Percentiles rank a stretch among this genome's conserved stretches.
Conservation (phyloP, 2,888 invertebrate species). For the Epirrhoe tristata region DNA sequence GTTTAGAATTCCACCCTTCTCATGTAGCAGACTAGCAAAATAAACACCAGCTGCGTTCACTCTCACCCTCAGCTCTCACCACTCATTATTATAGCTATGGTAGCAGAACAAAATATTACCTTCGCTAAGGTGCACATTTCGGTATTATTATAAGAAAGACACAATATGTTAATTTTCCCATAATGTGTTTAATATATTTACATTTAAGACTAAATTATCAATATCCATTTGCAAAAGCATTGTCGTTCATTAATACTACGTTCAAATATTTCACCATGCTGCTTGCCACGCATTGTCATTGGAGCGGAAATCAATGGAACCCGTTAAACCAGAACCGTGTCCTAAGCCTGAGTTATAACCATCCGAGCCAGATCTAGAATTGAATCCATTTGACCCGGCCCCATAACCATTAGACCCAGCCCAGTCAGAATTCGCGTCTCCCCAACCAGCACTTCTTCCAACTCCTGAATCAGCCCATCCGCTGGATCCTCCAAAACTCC, state of each 20-base stretch:
- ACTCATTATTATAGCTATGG: neutral
- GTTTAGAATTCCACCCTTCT: constrained; percentile 32
- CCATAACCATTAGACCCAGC: constrained; percentile 15
- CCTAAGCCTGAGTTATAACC: constrained; percentile 13
- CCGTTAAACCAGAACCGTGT: constrained; percentile 20
- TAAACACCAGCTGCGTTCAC: constrained; percentile 29
- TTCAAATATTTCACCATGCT: constrained; percentile 20
- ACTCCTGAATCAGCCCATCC: constrained; percentile 5
- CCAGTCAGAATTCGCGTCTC: constrained; percentile 13
- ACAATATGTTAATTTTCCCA: neutral
- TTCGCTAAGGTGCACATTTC: neutral
- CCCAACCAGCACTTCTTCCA: constrained; percentile 20
- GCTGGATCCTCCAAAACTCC: neutral
- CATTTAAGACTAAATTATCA: constrained; percentile 2
- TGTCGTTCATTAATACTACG: neutral
- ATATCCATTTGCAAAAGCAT: constrained; percentile 10
- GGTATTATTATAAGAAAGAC: neutral
- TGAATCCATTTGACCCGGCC: neutral
- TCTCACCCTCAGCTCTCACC: too few relatives aligned
- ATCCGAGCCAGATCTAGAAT: neutral
- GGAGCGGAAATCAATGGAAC: constrained; percentile 27
- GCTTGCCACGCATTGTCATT: constrained; percentile 32
- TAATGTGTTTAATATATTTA: neutral
- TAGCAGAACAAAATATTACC: neutral
- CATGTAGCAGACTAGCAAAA: constrained; percentile 29